Percentiles rank a stretch among this genome's conserved stretches.
phyloP scores from a whole-genome alignment of 1,140 invertebrate species.

The Procambarus clarkii region DNA sequence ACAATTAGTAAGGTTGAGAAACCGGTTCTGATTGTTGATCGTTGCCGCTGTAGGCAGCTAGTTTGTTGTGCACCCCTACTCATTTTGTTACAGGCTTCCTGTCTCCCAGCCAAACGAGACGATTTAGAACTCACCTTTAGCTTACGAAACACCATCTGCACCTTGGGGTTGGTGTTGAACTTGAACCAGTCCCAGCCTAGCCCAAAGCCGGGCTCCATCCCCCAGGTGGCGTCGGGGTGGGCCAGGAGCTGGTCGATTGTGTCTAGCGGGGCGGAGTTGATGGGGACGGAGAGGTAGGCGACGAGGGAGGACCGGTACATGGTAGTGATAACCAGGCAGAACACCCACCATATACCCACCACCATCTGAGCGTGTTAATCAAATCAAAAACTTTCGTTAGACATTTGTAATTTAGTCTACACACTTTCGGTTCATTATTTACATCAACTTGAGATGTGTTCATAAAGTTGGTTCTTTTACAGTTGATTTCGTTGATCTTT shows the following conservation, averaged over 20 bases:
- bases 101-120: too few relatives aligned
- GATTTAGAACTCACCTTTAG: constrained; percentile 4
- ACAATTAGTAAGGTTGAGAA: too few relatives aligned
- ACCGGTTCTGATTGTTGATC: too few relatives aligned
- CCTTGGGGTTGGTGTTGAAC: constrained; percentile 26
- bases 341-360: constrained; percentile 51
- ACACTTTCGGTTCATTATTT: too few relatives aligned
- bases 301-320: constrained; percentile 48
- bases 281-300: constrained; percentile 58
- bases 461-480: too few relatives aligned
- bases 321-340: constrained; percentile 37
- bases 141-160: constrained; percentile 19
- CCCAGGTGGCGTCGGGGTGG: constrained; percentile 31
- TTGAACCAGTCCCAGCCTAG: constrained; percentile 62
- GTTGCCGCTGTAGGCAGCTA: too few relatives aligned
- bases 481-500: too few relatives aligned
- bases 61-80: too few relatives aligned
- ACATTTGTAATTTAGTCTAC: too few relatives aligned
- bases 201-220: constrained; percentile 36
- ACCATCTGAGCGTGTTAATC: constrained; percentile 14
- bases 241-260: constrained; percentile 26
- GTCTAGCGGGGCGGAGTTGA: constrained; percentile 38
- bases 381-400: too few relatives aligned
- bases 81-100: too few relatives aligned
- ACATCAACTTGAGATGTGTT: too few relatives aligned